These are phyloP conservation scores for Phorcus lineatus DNA, from an alignment of 2,888 invertebrate species.

Conservation along the genomic window DNA sequence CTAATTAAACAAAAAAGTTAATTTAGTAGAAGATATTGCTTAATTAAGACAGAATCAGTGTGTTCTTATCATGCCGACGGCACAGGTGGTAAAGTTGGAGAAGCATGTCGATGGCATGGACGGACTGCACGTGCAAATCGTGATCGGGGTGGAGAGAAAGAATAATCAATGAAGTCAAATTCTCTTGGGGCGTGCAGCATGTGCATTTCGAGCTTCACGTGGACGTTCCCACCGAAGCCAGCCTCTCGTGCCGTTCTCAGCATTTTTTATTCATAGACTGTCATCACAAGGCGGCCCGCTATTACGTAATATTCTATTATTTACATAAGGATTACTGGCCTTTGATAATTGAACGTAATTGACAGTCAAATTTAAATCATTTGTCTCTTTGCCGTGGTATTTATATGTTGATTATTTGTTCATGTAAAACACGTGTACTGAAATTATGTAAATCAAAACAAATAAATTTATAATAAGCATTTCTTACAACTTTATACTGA, in stretches of 20 bases:
- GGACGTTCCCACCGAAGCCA: background rate
- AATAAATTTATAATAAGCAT: no score
- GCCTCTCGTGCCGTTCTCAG: background rate
- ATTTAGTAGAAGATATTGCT: background rate
- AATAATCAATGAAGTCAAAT: background rate
- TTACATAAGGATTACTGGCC: background rate
- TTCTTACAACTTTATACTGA: no score
- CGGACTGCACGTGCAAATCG: conserved; percentile 3
- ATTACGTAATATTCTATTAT: conserved; percentile 4
- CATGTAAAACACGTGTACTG: no score
- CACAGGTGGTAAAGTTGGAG: no score
- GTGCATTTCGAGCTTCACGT: background rate
- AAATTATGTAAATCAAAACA: no score
- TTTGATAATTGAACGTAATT: no score
- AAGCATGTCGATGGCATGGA: background rate
- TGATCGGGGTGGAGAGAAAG: background rate
- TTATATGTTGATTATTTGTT: no score
- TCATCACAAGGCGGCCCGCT: background rate
- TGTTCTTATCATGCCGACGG: no score
- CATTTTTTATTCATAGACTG: background rate
- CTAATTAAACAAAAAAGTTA: background rate
- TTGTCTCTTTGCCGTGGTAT: no score
- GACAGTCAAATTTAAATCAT: no score
- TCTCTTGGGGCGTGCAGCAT: background rate
- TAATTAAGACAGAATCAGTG: no score